Evolutionary conservation across 2,113 vertebrate genomes (phyloP), one percentile per base, ranked within the genome.

Genomic region (Dromas ardeola): DNA sequence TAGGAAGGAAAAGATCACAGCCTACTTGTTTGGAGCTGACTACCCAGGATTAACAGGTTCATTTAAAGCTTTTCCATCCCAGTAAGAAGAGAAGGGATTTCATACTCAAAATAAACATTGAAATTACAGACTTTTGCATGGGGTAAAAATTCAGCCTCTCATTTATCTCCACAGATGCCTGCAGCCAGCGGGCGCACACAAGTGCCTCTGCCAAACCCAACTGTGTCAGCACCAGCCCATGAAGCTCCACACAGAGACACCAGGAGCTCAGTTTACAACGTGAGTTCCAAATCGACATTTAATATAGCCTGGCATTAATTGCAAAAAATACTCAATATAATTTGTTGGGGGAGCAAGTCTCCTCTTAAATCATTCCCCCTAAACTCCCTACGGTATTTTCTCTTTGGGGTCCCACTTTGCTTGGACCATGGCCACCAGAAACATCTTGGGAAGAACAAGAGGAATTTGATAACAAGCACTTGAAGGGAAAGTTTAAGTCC

Each of bases 101-200:
- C 30, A 7, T 34, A 12, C 53, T 63, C 47, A 43, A 40, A 87
- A 67, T 30, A 79, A 52, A 16, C 11, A 38, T 26, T 20, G 6
- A 59, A 72, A 59, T 49, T 11, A 42, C 20, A 77, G 16, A 30
- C 3, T 76, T 71, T 32, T 8, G 12, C 13, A 2, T 12, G 25
- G 34, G 15, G 42, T 69, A 49, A 73, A 86, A 63, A 58, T 38
- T 38, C n/a, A 47, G 9, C 12, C 34, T 66, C 8, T 29, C 10
- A 9, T 72, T 90, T 26, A 25, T 14, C 53, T 18, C 52, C 30
- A 13, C 20, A 19, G 25, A 38, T 2, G 5, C 43, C 42, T 42
- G 13, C 16, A 45, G 29, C 6, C 12, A 17, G 10, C 4, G 25
- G 69, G 32, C 0, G 0, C 13, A 16, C n/a, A 25, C 43, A 15